Evolutionary conservation across 2,797 vertebrate genomes (phyloP).

Genomic region (Neoniphon sammara): DNA sequence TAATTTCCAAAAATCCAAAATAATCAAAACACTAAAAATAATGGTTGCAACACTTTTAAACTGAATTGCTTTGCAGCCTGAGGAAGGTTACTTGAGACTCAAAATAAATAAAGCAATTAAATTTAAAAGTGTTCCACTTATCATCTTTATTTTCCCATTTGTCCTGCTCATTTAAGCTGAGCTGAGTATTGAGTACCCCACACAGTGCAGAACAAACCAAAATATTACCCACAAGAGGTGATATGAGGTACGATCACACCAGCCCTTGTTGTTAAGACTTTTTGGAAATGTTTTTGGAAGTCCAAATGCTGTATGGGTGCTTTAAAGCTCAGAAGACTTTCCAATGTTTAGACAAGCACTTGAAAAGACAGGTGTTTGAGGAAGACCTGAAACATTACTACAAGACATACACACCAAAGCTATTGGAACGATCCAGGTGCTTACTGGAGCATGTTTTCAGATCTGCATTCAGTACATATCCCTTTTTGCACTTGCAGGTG

Average conservation of each 20-base stretch:
- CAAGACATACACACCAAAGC: not conserved
- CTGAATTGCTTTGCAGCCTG: no score
- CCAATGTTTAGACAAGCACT: no score
- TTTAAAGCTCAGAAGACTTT: not conserved
- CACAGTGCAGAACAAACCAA: not conserved
- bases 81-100: no score
- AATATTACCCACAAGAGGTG: not conserved
- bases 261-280: constrained; percentile 51
- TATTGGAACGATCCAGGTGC: constrained; percentile 19
- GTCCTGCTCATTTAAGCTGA: not conserved
- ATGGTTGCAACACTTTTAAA: no score
- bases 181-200: not conserved
- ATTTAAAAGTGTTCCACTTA: constrained; percentile 25
- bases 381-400: not conserved
- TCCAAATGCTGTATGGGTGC: not conserved
- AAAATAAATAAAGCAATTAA: no score
- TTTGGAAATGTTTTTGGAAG: not conserved
- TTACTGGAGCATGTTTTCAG: constrained; percentile 79
- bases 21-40: no score
- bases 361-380: not conserved
- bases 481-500: constrained; percentile 75
- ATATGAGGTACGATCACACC: not conserved
- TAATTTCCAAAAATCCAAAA: no score
- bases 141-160: not conserved
- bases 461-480: constrained; percentile 78